These are phyloP conservation scores for Tanytarsus gracilentus DNA, from an alignment of 2,888 invertebrate genomes.

Conservation along the genomic window DNA sequence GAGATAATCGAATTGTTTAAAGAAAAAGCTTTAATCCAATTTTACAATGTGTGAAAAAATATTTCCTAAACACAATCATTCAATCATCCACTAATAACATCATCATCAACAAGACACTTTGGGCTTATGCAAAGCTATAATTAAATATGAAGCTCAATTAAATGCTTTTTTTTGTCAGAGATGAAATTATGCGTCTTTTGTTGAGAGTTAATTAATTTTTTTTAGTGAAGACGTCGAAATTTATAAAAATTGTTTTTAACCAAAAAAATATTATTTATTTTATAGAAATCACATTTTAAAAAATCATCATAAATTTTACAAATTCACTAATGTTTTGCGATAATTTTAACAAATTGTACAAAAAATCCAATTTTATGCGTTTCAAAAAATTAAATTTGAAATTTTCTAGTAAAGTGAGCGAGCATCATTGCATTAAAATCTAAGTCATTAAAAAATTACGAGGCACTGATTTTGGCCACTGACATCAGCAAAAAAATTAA, in stretches of 20 bases:
- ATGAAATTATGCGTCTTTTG: constrained; percentile 1
- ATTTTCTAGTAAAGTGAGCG: not conserved
- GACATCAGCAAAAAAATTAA: too few species aligned
- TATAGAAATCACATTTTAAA: too few species aligned
- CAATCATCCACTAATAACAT: too few species aligned
- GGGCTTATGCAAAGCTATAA: too few species aligned
- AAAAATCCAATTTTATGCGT: too few species aligned
- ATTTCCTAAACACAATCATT: too few species aligned
- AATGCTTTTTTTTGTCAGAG: not conserved
- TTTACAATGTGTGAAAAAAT: too few species aligned
- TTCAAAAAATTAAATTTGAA: not conserved
- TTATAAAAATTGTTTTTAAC: not conserved
- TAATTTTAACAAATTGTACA: too few species aligned
- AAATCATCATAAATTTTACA: not conserved
- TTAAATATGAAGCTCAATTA: not conserved
- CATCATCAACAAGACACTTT: too few species aligned
- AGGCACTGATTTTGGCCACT: too few species aligned
- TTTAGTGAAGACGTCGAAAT: not conserved
- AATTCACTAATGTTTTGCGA: too few species aligned
- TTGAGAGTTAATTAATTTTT: not conserved
- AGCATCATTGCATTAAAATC: constrained; percentile 12
- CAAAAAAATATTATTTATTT: not conserved
- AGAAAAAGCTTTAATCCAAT: not conserved
- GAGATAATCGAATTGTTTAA: too few species aligned
- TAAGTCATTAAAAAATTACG: not conserved